A percentile compares a stretch with the other conserved stretches of the same genome.
Conservation (phyloP, 2,888 invertebrate genomes). For the Rotaria macrura region DNA sequence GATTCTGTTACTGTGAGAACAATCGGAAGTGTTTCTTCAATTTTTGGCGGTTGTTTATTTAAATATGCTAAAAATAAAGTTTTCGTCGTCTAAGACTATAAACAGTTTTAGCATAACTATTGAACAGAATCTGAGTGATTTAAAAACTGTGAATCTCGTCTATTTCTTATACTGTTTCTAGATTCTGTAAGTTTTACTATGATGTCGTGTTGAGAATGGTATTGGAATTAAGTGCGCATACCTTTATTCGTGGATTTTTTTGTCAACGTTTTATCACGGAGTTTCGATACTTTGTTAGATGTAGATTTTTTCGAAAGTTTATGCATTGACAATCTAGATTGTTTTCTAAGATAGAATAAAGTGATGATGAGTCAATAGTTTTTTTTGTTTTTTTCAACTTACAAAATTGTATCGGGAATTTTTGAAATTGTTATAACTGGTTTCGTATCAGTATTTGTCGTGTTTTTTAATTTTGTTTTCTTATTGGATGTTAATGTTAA, state of each 20-base stretch:
- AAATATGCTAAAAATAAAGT: neutral
- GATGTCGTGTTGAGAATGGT: too few relatives aligned
- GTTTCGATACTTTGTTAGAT: neutral
- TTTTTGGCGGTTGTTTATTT: neutral
- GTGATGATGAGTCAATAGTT: too few relatives aligned
- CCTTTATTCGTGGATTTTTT: neutral
- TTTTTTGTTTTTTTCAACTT: neutral
- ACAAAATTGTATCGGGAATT: neutral
- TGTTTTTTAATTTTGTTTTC: neutral
- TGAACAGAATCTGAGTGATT: too few relatives aligned
- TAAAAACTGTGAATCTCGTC: too few relatives aligned
- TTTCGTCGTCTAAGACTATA: too few relatives aligned
- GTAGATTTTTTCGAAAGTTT: neutral
- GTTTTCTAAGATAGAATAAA: neutral
- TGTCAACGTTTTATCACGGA: neutral
- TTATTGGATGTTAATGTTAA: neutral
- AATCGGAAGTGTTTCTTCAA: neutral
- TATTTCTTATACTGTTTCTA: too few relatives aligned
- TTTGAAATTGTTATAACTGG: neutral
- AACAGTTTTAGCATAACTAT: too few relatives aligned
- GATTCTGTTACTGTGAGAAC: neutral
- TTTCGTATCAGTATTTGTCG: neutral
- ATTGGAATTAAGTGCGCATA: too few relatives aligned
- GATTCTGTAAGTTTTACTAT: too few relatives aligned
- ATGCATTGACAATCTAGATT: neutral